Evolutionary conservation across 2,113 vertebrate genomes (phyloP), one percentile per base, ranked within the genome.

Genomic region (Nycticryphes semicollaris): DNA sequence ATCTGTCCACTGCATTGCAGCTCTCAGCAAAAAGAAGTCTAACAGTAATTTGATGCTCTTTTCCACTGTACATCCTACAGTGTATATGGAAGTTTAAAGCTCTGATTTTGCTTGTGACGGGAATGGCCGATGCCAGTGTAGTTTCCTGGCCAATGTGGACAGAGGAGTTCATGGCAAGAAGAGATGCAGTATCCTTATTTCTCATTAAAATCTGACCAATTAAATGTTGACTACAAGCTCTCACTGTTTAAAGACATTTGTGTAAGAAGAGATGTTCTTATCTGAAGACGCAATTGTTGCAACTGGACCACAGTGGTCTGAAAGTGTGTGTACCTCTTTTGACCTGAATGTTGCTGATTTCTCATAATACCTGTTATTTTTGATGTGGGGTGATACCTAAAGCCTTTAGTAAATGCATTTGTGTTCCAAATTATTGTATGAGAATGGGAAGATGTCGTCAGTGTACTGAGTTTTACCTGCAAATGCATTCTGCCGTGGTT

Each of bases 1-100:
- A 53, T 96, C 39, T 82, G 62, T 53, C 57, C 70, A 50, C 84
- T 96, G 91, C 78, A 95, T 73, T 96, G 94, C 89, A 87, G 77
- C 69, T 95, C 28, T 84, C 77, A 72, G 43, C 43, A 91, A 27
- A 67, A 67, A 77, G 43, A 24, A 47, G 64, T 79, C 39, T 57
- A 7, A 35, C 62, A 51, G 33, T 23, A 69, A 41, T 28, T 53
- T 3, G 3, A 22, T 77, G 18, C 39, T 67, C 10, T n/a, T 93
- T 90, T 68, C 39, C 48, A 19, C 30, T 25, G 10, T 5, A 35
- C 35, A 13, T 53, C 30, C 64, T 72, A 12, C 27, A 28, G 20
- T 1, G 0, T 13, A 4, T 17, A 11, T 76, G 37, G 23, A 59
- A 45, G 28, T 68, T 37, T 0, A 20, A 77, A 73, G 18, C 76